Percentiles rank a stretch among this genome's conserved stretches.
phyloP scores from a whole-genome alignment of 2,797 vertebrate species.

The Spinibarbus caldwelli region DNA sequence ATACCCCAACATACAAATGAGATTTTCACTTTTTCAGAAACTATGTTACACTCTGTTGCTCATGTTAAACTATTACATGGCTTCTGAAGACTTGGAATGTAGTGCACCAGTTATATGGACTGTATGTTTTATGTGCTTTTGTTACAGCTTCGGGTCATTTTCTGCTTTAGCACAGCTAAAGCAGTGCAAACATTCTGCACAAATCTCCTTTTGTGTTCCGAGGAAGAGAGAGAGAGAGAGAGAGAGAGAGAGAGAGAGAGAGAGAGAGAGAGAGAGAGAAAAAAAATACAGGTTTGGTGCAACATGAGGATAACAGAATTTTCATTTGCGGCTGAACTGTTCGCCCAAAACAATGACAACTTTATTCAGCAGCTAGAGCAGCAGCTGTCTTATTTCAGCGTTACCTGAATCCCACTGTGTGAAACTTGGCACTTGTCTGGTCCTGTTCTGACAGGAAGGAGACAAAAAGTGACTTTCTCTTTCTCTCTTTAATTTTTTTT shows the following conservation, averaged over 20 bases:
- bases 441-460: slow-evolving; percentile 13
- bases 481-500: neutral
- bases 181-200: neutral
- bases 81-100: neutral
- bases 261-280: too few relatives aligned
- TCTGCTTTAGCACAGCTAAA: neutral
- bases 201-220: neutral
- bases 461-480: neutral
- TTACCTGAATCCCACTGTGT: neutral
- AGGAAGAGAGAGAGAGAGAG: neutral
- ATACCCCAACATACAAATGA: neutral
- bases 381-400: neutral
- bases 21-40: neutral
- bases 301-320: neutral
- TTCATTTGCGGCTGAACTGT: neutral
- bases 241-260: too few relatives aligned
- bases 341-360: neutral
- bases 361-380: neutral
- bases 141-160: neutral
- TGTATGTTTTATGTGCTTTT: neutral
- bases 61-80: neutral
- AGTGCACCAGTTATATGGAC: neutral
- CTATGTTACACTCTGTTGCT: neutral
- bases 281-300: neutral
- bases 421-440: neutral